Evolutionary conservation across 2,888 invertebrate genomes (phyloP), one percentile per base, ranked within the genome.

Genomic region (Strigamia crassipes): DNA sequence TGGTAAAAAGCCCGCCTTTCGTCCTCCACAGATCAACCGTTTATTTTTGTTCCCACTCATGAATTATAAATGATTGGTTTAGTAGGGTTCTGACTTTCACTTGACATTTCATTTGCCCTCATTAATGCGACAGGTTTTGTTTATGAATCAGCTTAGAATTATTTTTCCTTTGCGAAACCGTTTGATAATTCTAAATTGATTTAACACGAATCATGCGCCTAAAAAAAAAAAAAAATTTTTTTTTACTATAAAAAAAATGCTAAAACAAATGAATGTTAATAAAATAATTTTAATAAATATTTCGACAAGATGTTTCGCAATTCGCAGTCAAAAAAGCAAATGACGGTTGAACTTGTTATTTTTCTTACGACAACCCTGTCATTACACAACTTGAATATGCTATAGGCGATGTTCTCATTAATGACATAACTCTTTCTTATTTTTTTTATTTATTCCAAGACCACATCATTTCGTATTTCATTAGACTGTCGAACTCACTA

Each of bases 351-450:
- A 73, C 73, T 73, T 73, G 73, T 73, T 73, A 73, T 73, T 23
- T 73, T 31, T 27, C 73, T 73, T 73, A 73, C 73, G 73, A 73
- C 73, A 73, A 73, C 73, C 73, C 73, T 73, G 73, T 73, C 73
- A 73, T 73, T 73, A 73, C 73, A 27, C 73, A 73, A 73, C 73
- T 15, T 23, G 31, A 23, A 27, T 31, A 73, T 12, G 73, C 73
- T 73, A 73, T 73, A 31, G 73, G 73, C 73, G 31, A 73, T 73
- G 73, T 73, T 12, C 73, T 13, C 73, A 73, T 73, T 73, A 73
- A 73, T 73, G 73, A 31, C 73, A 73, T 73, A 73, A 73, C 73
- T 31, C 73, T 73, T 73, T 27, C 31, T 10, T 5, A 13, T 27
- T 73, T 73, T 73, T 73, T 18, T 73, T 73, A 31, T 73, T 73